Evolutionary conservation across 2,888 invertebrate genomes (phyloP), one percentile per base, ranked within the genome.

Genomic region (Nipponacmea schrenckii): DNA sequence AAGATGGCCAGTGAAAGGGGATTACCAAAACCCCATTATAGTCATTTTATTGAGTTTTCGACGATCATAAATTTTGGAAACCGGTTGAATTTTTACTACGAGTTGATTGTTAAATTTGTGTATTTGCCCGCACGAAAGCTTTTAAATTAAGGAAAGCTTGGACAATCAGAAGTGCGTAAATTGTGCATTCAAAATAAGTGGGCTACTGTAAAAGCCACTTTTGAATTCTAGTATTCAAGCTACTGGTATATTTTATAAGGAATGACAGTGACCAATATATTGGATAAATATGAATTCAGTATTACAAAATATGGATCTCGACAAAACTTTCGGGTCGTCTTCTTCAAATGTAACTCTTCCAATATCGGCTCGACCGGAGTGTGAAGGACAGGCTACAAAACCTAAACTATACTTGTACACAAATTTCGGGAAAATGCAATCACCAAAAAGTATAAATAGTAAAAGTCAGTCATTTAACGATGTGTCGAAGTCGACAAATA

Each of bases 1-100:
- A 56, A 24, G 56, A 24, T 56, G 24, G 56, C 24, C 56, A 56
- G 24, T 56, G 56, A 56, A 56, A 24, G 56, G 56, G 56, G 56
- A 56, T 56, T 24, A 56, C 24, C 56, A 24, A 24, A 24, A 56
- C 56, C 56, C 56, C 56, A 56, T 24, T 20, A 24, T 24, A 56
- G 24, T 56, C n/a, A 56, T 12, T 56, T 56, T 56, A 56, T 39
- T 39, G 39, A 5, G 10, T 10, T 39, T 39, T 39, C 39, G 39
- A 39, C 8, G 39, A 39, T 39, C 10, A 39, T 39, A 39, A 39
- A 39, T 8, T 39, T 5, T 39, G 39, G 39, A 10, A 39, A 39
- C 39, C 39, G 10, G 10, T 39, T 10, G 1, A 39, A 39, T 39
- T 39, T 10, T 39, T 8, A 39, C 39, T 8, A 39, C 8, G 39